Conservation (phyloP, 2,113 vertebrate species). For the Xenopus laevis region DNA sequence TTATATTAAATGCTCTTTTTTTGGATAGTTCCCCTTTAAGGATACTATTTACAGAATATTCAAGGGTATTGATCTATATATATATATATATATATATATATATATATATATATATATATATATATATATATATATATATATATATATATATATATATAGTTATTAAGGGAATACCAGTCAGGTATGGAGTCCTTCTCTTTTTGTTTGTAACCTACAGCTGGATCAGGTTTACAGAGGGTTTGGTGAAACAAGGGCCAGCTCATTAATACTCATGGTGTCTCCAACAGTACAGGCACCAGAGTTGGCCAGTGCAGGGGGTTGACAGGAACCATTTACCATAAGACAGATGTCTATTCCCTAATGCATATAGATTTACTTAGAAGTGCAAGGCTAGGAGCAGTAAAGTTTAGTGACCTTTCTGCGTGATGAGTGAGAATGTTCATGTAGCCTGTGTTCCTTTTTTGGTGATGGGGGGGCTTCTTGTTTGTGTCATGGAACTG, state of each 20-base stretch:
- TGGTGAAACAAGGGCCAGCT: conserved; percentile 47
- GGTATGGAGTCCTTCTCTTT: conserved; percentile 66
- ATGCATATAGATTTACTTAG: conserved; percentile 33
- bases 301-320: conserved; percentile 39
- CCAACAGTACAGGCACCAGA: conserved; percentile 50
- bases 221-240: conserved; percentile 48
- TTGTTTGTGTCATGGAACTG: too few species aligned
- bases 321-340: conserved; percentile 53
- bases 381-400: conserved; percentile 36
- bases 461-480: not conserved
- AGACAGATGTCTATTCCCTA: conserved; percentile 46
- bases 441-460: not conserved
- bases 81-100: too few species aligned
- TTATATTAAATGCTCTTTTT: too few species aligned
- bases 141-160: conserved; percentile 19
- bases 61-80: too few species aligned
- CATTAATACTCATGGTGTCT: conserved; percentile 57
- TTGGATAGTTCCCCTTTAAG: too few species aligned
- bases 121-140: too few species aligned
- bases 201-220: conserved; percentile 47
- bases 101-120: too few species aligned
- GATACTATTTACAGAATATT: too few species aligned
- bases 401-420: conserved; percentile 1
- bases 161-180: conserved; percentile 61
- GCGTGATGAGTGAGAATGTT: conserved; percentile 14